Evolutionary conservation across 2,113 vertebrate species (phyloP), one percentile per base, ranked within the genome.

Genomic region (Xenus cinereus): DNA sequence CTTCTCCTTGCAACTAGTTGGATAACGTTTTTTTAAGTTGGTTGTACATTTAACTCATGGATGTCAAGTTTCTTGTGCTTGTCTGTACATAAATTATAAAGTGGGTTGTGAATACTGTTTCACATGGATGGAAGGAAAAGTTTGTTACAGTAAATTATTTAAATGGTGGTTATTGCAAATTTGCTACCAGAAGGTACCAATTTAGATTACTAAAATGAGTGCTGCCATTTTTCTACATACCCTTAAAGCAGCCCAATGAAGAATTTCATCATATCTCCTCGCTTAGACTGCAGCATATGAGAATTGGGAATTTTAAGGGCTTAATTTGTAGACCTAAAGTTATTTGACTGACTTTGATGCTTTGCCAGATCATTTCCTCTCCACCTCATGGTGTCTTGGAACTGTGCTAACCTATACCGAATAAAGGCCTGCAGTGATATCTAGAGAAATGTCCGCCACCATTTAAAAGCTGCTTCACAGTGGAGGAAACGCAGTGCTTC

Each of bases 71-170:
- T 97, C 97, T 98, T 94, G 69, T 97, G 87, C 94, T 98, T 98
- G 98, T 98, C 97, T 98, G 98, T 98, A 97, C 84, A 96, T 97
- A 97, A 95, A 96, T 97, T 97, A 95, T 95, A 32, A 84, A 90
- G 95, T 98, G 94, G 97, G 84, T 95, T 95, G 96, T 98, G 97
- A 97, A 96, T 97, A 95, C 93, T 96, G 95, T 97, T 98, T 98
- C 97, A 97, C 91, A 94, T 82, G 71, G 85, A 76, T 92, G 91
- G 97, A 97, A 96, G 77, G 59, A 93, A 51, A 86, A 93, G 39
- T 91, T 89, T 96, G 97, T 97, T 96, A 92, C 74, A 46, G 59
- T 97, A 95, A 95, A 93, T 93, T 96, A 95, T 97, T 95, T 93
- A 82, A 84, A 74, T 77, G 73, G 84, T 96, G 81, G 64, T 95